Conservation (phyloP, 2,797 vertebrate genomes). For the Centroberyx gerrardi region DNA sequence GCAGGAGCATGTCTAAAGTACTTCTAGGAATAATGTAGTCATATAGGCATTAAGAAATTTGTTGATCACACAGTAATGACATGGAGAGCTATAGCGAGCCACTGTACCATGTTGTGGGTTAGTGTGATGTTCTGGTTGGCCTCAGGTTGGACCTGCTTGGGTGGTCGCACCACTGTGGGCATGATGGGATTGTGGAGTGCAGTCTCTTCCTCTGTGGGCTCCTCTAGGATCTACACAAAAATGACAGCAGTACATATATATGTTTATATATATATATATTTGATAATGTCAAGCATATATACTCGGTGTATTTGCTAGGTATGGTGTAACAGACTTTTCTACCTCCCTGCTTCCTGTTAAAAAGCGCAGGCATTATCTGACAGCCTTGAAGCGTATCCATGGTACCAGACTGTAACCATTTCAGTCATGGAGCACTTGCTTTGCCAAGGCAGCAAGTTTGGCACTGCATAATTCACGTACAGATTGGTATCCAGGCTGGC, state of each 20-base stretch:
- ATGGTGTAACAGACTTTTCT: background rate
- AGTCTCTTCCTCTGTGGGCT: slow-evolving; percentile 97
- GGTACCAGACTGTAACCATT: slow-evolving; percentile 19
- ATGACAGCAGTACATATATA: background rate
- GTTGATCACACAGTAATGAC: background rate
- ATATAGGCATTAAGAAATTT: background rate
- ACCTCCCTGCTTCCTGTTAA: background rate
- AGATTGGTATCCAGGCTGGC: background rate
- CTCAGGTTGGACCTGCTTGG: slow-evolving; percentile 86
- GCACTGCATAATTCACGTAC: slow-evolving; percentile 48
- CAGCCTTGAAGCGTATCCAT: slow-evolving; percentile 24
- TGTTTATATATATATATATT: background rate
- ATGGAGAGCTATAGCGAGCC: background rate
- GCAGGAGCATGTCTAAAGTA: background rate
- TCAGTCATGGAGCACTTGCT: slow-evolving; percentile 9
- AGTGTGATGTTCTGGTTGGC: slow-evolving; percentile 52
- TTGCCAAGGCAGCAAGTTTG: slow-evolving; percentile 23
- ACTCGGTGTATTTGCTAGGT: background rate
- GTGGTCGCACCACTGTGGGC: slow-evolving; percentile 95
- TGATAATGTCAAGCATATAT: background rate
- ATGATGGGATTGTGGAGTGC: slow-evolving; percentile 95
- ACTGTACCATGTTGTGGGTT: slow-evolving; percentile 89
- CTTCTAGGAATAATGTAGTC: background rate
- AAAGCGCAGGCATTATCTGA: slow-evolving; percentile 11
- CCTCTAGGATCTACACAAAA: slow-evolving; percentile 90